Base-by-base conservation (phyloP, 1,140 invertebrate genomes). In the Pseudachorutes palmiensis region DNA sequence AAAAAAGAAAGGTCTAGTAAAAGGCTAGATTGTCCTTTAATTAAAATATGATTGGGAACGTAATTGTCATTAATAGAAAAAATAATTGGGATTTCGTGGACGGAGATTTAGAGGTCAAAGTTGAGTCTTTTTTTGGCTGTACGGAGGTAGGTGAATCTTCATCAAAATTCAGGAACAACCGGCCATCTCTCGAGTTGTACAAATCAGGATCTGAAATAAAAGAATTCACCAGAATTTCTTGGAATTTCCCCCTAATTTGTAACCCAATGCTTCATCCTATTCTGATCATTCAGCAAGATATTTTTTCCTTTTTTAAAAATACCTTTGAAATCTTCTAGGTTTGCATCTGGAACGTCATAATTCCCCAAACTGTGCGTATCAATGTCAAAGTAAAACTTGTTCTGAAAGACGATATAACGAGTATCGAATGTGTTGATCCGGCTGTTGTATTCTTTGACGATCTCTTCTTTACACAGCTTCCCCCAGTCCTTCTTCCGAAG, bases 361-460 rank as follows among this genome's bases (percentile, higher is more conserved):
- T 3, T 16, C 5, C 51, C 51, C 24, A 55, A 24, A 55, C 12
- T 24, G 3, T 55, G 3, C 14, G 24, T 55, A 55, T 55, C 51
- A 55, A 55, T 24, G 51, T 55, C 51, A 55, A 16, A 55, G 51
- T 16, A 55, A 22, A 55, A 55, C 24, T 55, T 55, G 24, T 55
- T 55, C 51, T 55, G 51, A 55, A 55, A 55, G 51, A 55, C 51
- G 12, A 55, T 55, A 24, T 55, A 55, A 5, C 51, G 51, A 5
- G 24, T 55, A 55, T 55, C 51, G 24, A 55, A 55, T 12, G 51
- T 55, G 24, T 55, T 55, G 51, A 55, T 55, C 24, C 24, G 12
- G 24, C 51, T 55, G 51, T 55, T 55, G 24, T 55, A 55, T 55
- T 55, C 51, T 22, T 55, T 55, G 12, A 55, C 12, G 24, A 55